Base-by-base conservation (phyloP, 2,797 vertebrate genomes). In the Cuniculus paca region DNA sequence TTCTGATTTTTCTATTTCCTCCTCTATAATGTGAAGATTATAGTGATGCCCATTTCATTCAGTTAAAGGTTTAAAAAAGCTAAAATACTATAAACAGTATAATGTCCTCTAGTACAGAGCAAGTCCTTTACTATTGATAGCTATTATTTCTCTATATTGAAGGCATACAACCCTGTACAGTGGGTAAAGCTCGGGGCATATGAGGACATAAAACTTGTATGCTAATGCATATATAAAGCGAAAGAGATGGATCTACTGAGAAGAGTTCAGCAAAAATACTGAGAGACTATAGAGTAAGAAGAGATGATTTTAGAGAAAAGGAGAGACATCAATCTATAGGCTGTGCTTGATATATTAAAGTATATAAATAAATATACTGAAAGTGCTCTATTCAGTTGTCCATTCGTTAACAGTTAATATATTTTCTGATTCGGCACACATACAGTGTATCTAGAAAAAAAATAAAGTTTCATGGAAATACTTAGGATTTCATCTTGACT, bases 401-500 rank as follows among this genome's bases (percentile, higher is more conserved):
- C 13, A 75, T 45, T 45, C 95, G 50, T 31, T 82, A 36, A 60
- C 42, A 88, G 34, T 88, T 81, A 77, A 45, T 75, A 4, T 19
- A 12, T 48, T 77, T 91, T 94, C 36, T 94, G 58, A 90, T 36
- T 95, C 96, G 52, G n/a, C 26, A 80, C 31, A 26, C 81, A n/a
- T 1, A 28, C 3, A 20, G 48, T 31, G 13, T 78, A 17, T 36
- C 48, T 93, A 68, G 48, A 52, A n/a, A 92, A 92, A 91, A 91
- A 82, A 48, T 45, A 58, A 85, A 12, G 26, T 95, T 79, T 89
- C 45, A 7, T 68, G 77, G 60, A 82, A 83, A 63, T 26, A 82
- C 54, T 70, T 50, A 80, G 56, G 50, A 91, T 97, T 97, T 95
- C 26, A 74, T 12, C 72, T 92, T 48, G 56, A 58, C 72, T 94